Percentiles rank a stretch among this genome's conserved stretches.
phyloP scores from a whole-genome alignment of 2,888 invertebrate genomes.

The Pristionchus fissidentatus region DNA sequence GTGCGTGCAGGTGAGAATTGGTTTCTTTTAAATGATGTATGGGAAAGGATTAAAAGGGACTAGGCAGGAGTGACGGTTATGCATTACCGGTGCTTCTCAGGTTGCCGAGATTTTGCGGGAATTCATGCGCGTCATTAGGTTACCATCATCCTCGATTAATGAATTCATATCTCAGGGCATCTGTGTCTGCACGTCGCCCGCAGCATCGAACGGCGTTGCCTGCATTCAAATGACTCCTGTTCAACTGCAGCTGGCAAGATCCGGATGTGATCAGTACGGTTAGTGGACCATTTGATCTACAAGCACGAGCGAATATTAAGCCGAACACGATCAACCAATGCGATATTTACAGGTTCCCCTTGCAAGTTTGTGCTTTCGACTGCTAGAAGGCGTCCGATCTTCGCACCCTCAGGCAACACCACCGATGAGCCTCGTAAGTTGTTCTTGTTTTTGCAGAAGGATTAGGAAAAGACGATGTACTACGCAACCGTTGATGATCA shows the following conservation, averaged over 20 bases:
- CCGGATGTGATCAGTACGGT: slow-evolving; percentile 73
- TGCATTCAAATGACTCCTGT: slow-evolving; percentile 58
- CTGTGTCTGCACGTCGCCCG: slow-evolving; percentile 67
- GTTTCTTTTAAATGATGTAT: too few relatives aligned
- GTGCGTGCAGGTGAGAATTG: slow-evolving; percentile 57
- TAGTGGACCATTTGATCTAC: slow-evolving; percentile 16
- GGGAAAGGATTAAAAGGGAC: not conserved
- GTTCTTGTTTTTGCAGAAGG: not conserved
- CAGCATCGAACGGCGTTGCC: slow-evolving; percentile 57
- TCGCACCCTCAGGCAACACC: slow-evolving; percentile 67
- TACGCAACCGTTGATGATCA: not conserved
- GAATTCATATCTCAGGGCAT: slow-evolving; percentile 54
- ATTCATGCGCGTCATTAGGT: too few relatives aligned
- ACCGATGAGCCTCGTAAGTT: slow-evolving; percentile 62
- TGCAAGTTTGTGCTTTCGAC: slow-evolving; percentile 68
- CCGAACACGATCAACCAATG: too few relatives aligned
- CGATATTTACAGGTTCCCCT: slow-evolving; percentile 55
- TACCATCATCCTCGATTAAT: too few relatives aligned
- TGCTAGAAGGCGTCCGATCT: slow-evolving; percentile 69
- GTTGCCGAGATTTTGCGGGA: too few relatives aligned
- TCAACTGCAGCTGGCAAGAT: slow-evolving; percentile 63
- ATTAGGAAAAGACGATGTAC: not conserved
- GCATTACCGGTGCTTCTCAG: too few relatives aligned
- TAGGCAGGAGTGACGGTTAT: too few relatives aligned
- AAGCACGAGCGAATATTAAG: not conserved